Evolutionary conservation across 1,140 invertebrate genomes (phyloP).

Genomic region (Contarinia nasturtii): DNA sequence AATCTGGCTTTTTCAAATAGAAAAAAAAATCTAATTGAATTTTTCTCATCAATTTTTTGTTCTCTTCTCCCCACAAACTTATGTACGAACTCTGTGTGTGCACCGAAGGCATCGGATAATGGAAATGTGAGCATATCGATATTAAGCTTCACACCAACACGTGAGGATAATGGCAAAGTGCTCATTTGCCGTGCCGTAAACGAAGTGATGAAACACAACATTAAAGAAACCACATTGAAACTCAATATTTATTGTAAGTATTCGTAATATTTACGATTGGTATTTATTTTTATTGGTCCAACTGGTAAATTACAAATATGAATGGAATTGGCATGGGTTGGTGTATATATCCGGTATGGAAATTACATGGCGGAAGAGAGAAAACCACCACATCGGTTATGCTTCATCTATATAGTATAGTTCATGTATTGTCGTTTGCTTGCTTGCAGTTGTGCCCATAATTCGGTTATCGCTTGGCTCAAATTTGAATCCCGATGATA

Average conservation of each 20-base stretch:
- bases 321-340: not conserved
- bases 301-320: not conserved
- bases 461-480: conserved; percentile 53
- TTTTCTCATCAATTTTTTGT: no score
- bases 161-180: conserved; percentile 54
- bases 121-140: conserved; percentile 63
- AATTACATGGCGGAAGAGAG: no score
- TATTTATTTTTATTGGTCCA: not conserved
- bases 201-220: conserved; percentile 43
- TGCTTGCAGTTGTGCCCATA: conserved; percentile 50
- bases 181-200: conserved; percentile 70
- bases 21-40: no score
- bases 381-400: no score
- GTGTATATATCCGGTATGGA: no score
- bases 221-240: conserved; percentile 55
- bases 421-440: conserved; percentile 6
- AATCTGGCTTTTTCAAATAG: no score
- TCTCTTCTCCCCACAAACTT: no score
- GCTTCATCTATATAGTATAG: no score
- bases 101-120: conserved; percentile 2
- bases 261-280: not conserved
- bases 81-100: not conserved
- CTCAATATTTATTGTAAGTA: conserved; percentile 72
- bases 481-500: conserved; percentile 71
- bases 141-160: conserved; percentile 49